Base-by-base conservation (phyloP, 2,113 vertebrate species). In the Blennius ocellaris region DNA sequence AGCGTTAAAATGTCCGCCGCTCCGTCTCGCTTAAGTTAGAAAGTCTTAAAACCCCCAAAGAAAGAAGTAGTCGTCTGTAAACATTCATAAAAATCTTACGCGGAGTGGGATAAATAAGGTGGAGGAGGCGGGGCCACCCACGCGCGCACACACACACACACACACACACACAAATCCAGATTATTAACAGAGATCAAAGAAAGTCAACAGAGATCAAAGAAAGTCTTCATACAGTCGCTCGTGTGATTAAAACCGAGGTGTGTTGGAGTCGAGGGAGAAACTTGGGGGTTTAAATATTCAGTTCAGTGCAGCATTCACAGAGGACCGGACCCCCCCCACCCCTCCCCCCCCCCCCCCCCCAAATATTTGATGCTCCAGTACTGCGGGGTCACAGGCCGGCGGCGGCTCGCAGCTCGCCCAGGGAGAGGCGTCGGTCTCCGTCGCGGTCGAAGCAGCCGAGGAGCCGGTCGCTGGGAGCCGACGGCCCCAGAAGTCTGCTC, bases 351-450 rank as follows among this genome's bases (percentile, higher is more conserved):
- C n/a, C n/a, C n/a, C n/a, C n/a, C n/a, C n/a, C n/a, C n/a, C n/a
- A n/a, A n/a, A n/a, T n/a, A 30, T 30, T 30, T 30, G 21, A 30
- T 30, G 21, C 21, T 30, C 21, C 21, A 30, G 4, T 30, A 30
- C 21, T 30, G 21, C 21, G 21, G 21, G 58, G 80, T 93, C 83
- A 93, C 54, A 92, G 67, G 37, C 90, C 82, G 2, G 73, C 39
- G 21, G 92, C 92, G 43, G 82, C 80, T 52, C 14, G 82, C 59
- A 93, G 88, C 77, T 94, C 93, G 21, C 5, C 53, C 73, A 88
- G 48, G 2, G 89, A 90, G 58, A 84, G 93, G 66, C 72, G 87
- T 62, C 60, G 61, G 75, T 93, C 81, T 52, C 77, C 37, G 5
- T 93, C 78, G 8, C 0, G 63, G 61, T 94, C 93, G 45, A 84